Evolutionary conservation across 2,797 vertebrate genomes (phyloP), one percentile per base, ranked within the genome.

Genomic region (Ibycter americanus): DNA sequence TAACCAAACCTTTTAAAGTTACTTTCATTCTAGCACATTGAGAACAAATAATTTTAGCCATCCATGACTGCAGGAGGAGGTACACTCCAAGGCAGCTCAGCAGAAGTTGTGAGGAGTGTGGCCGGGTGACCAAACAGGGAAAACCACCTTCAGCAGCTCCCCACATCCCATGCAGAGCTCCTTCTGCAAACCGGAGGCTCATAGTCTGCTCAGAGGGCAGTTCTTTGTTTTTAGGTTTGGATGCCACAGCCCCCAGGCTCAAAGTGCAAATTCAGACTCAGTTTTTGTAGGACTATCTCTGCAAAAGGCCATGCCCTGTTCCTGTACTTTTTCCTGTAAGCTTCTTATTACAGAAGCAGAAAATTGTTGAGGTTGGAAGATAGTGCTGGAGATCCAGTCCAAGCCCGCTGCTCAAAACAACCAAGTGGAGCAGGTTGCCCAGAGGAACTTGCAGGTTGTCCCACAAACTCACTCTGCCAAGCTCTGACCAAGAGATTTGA

Each of bases 181-280:
- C 32, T 79, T 38, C 61, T 40, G 56, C 25, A 74, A 87, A 51
- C 19, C 67, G 63, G 32, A 54, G 26, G 38, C 12, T 47, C 18
- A 14, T 4, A 9, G 31, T 38, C 63, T 46, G 63, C 42, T 77
- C 65, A n/a, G n/a, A 61, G 12, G 11, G 23, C 32, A 58, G 21
- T 18, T 77, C 15, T 31, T 86, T 15, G 32, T 79, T 40, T 34
- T 81, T 32, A 47, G 31, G 9, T 25, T 40, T 61, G 42, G 47
- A 62, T 0, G 0, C 8, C 42, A 67, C 17, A 80, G 34, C 14
- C 12, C 14, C 22, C 42, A 56, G 27, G 29, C 16, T 68, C 62
- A 31, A 61, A 66, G 11, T 15, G 8, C 4, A 19, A 34, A 7
- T 34, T 61, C 46, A 46, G 25, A 46, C 2, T 2, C 1, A 0